Conservation (phyloP, 2,797 vertebrate genomes). For the Gymnothorax reevesii region DNA sequence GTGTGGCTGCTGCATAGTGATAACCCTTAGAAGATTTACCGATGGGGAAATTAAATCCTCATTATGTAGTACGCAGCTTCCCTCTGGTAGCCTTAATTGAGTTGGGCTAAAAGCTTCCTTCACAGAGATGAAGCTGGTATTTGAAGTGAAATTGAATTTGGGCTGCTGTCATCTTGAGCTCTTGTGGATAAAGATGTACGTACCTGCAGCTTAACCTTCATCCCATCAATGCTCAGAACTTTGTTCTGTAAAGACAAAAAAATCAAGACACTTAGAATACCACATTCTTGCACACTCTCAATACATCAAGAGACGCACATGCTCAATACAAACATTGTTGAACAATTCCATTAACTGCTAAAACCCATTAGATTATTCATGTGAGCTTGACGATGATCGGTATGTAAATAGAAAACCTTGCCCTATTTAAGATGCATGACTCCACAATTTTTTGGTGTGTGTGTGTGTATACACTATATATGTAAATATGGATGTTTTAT, state of each 20-base stretch:
- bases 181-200: slow-evolving; percentile 28
- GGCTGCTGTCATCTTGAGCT: background rate
- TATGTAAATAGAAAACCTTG: too few species aligned
- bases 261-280: slow-evolving; percentile 24
- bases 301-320: background rate
- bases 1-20: background rate
- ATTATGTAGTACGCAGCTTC: background rate
- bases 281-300: background rate
- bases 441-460: too few species aligned
- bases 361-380: too few species aligned
- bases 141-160: too few species aligned
- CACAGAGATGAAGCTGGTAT: background rate
- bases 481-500: too few species aligned
- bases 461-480: too few species aligned
- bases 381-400: too few species aligned
- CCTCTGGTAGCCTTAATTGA: background rate
- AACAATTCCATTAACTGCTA: background rate
- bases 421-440: too few species aligned
- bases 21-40: slow-evolving; percentile 5
- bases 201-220: slow-evolving; percentile 96
- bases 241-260: slow-evolving; percentile 85
- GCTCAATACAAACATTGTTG: background rate
- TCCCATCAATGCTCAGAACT: slow-evolving; percentile 87
- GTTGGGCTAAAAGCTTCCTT: background rate
- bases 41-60: slow-evolving; percentile 19